These are phyloP conservation scores for Phragmatobia fuliginosa DNA, from an alignment of 2,888 invertebrate species.

Conservation along the genomic window DNA sequence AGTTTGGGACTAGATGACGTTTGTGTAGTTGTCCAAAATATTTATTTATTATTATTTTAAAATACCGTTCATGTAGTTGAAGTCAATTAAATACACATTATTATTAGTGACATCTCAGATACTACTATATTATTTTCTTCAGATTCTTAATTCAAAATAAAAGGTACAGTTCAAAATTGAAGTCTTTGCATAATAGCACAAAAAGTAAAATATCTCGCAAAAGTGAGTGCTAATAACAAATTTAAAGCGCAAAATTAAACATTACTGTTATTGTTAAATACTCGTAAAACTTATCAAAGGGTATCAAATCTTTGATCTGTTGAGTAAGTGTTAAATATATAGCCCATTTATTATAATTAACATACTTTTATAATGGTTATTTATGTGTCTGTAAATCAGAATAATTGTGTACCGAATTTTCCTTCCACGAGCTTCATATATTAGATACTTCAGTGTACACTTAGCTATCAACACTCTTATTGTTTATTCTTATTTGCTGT, in stretches of 20 bases:
- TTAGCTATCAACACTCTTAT: conserved; percentile 16
- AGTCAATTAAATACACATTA: no score
- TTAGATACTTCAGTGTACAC: conserved; percentile 5
- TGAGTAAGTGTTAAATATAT: conserved; percentile 47
- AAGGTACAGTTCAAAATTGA: background rate
- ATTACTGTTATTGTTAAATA: conserved; percentile 49
- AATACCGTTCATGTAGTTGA: no score
- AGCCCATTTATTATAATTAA: conserved; percentile 47
- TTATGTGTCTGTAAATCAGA: conserved; percentile 29
- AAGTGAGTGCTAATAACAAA: background rate
- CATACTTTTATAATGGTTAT: conserved; percentile 34
- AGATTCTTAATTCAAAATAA: no score
- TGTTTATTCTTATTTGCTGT: conserved; percentile 21
- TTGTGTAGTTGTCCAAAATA: no score
- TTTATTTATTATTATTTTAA: no score
- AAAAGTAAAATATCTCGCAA: background rate
- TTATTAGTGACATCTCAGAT: no score
- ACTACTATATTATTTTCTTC: no score
- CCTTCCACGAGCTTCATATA: conserved; percentile 14
- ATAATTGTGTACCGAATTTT: conserved; percentile 23
- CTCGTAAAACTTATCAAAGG: conserved; percentile 51
- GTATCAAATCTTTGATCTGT: conserved; percentile 50
- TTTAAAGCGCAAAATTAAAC: conserved; percentile 4
- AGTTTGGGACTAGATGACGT: no score
- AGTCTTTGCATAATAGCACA: background rate